Evolutionary conservation across 2,113 vertebrate genomes (phyloP).

Genomic region (pig (Sus scrofa)): T2T-Sscrofa CM000812.6:253517501-253518000

Average conservation of each 20-base stretch:
- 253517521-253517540: not conserved
- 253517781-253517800: not conserved
- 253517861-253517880: not conserved
- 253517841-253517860: not conserved
- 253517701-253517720: not conserved
- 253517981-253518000: not conserved
- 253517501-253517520: not conserved
- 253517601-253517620: not conserved
- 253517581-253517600: not conserved
- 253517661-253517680: not conserved
- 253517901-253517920: not conserved
- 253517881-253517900: not conserved
- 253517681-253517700: not conserved
- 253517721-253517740: not conserved
- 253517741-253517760: not conserved
- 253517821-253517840: not conserved
- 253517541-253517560: not conserved
- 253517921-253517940: not conserved
- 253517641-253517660: not conserved
- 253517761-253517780: not conserved
- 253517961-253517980: not conserved
- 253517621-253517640: not conserved
- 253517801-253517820: not conserved
- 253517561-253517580: not conserved
- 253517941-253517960: not conserved